Base-by-base conservation (phyloP, 2,888 invertebrate species). In the Lucinisca nassula region DNA sequence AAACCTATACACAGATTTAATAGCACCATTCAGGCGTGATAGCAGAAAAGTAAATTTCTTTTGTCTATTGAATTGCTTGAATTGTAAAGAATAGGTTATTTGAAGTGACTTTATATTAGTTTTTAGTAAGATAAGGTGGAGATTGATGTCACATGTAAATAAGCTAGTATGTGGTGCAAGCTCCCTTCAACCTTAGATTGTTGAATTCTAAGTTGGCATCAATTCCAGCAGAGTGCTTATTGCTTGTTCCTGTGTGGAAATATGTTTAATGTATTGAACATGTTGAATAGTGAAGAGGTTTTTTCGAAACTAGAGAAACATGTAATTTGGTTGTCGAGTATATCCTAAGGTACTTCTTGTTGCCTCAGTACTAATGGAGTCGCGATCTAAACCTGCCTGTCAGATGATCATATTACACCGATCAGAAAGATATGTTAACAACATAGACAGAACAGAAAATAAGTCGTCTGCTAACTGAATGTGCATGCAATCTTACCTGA, bases 131-230 rank as follows among this genome's bases (percentile, higher is more conserved):
- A 83, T 89, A 89, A 84, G 74, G 82, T 80, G 78, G 55, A 81
- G 58, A 61, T 79, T 82, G 84, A 89, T 84, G 85, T 87, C 87
- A 84, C 74, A 40, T 72, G n/a, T n/a, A n/a, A n/a, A n/a, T n/a
- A n/a, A 14, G 17, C n/a, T n/a, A n/a, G n/a, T n/a, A n/a, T n/a
- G n/a, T n/a, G n/a, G n/a, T n/a, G n/a, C n/a, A n/a, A n/a, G n/a
- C n/a, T n/a, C n/a, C n/a, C n/a, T n/a, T n/a, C n/a, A n/a, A n/a
- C n/a, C n/a, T n/a, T n/a, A n/a, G n/a, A n/a, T n/a, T n/a, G n/a
- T n/a, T n/a, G n/a, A n/a, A n/a, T n/a, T n/a, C n/a, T n/a, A n/a
- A n/a, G n/a, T n/a, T n/a, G n/a, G n/a, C n/a, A n/a, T n/a, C n/a
- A n/a, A n/a, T n/a, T n/a, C n/a, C n/a, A n/a, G n/a, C n/a, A n/a